phyloP scores from a whole-genome alignment of 1,140 invertebrate species.

The Andrena cerasifolii region DNA sequence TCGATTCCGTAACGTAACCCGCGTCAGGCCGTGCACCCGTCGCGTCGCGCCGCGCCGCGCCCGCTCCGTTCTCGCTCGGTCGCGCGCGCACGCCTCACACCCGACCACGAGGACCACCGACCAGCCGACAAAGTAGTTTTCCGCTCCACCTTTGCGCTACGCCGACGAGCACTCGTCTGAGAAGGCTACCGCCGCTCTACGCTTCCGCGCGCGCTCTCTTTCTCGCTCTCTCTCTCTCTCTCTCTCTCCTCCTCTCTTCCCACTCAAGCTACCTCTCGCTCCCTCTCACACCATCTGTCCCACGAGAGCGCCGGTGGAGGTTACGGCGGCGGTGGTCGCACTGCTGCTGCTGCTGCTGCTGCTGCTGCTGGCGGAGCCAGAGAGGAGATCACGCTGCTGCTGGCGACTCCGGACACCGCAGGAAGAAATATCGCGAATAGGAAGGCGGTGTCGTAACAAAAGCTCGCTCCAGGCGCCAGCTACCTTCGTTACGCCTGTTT shows the following conservation, averaged over 20 bases:
- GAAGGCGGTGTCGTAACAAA: conserved; percentile 41
- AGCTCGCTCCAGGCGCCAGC: conserved; percentile 33
- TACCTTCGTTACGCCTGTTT: conserved; percentile 30
- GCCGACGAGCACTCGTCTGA: conserved; percentile 66
- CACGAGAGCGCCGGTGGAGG: conserved; percentile 21
- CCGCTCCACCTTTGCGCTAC: conserved; percentile 62
- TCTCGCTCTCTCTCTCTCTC: conserved; percentile 20
- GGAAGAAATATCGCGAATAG: conserved; percentile 49
- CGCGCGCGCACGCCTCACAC: conserved; percentile 49
- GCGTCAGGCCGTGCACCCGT: no score
- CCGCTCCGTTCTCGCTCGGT: conserved; percentile 18
- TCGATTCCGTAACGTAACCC: neutral
- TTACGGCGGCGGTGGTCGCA: conserved; percentile 35
- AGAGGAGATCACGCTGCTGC: conserved; percentile 18
- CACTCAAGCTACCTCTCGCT: conserved; percentile 11
- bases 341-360: neutral
- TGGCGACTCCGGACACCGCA: conserved; percentile 23
- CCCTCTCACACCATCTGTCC: neutral
- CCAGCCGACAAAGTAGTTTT: conserved; percentile 49
- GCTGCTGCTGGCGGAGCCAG: conserved; percentile 31
- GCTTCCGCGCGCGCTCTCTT: conserved; percentile 17
- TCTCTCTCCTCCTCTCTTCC: conserved; percentile 19
- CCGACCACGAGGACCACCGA: conserved; percentile 58
- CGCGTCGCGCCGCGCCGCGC: no score
- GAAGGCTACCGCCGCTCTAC: conserved; percentile 34